Conservation (phyloP, 2,888 invertebrate genomes). For the Loripinus fragilis region DNA sequence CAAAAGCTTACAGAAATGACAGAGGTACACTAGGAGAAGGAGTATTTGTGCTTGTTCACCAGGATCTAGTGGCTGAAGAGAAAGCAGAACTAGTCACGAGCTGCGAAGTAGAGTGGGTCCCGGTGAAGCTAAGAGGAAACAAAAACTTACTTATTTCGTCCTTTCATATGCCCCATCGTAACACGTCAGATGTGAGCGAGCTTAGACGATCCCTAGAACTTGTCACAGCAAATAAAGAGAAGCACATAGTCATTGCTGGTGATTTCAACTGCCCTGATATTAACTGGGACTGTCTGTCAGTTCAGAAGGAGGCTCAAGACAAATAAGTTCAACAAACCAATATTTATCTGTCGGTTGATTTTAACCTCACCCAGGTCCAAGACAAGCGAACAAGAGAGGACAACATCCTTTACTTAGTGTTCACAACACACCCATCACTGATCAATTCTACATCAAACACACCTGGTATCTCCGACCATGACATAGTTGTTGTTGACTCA, state of each 20-base stretch:
- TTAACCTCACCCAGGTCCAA: constrained; percentile 35
- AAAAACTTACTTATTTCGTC: constrained; percentile 23
- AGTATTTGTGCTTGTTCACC: constrained; percentile 37
- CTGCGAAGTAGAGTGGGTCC: constrained; percentile 45
- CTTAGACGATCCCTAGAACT: constrained; percentile 16
- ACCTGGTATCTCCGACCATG: constrained; percentile 48
- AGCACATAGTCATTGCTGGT: not conserved
- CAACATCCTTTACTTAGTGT: constrained; percentile 37
- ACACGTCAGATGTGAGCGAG: constrained; percentile 12
- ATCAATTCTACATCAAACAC: constrained; percentile 42
- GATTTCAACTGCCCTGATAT: constrained; percentile 10
- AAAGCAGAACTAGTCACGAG: constrained; percentile 39
- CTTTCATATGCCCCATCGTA: constrained; percentile 37
- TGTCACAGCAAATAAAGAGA: not conserved
- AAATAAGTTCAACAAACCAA: constrained; percentile 35
- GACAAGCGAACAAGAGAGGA: constrained; percentile 26
- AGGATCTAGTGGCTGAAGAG: too few species aligned
- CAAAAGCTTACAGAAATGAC: constrained; percentile 25
- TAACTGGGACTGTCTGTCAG: not conserved
- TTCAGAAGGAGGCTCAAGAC: not conserved
- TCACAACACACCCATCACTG: constrained; percentile 44
- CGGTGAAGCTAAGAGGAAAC: constrained; percentile 32
- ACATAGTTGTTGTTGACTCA: constrained; percentile 35
- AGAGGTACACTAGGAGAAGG: too few species aligned
- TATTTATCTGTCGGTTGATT: constrained; percentile 11